Conservation (phyloP, 2,888 invertebrate genomes). For the Osedax frankpressi region DNA sequence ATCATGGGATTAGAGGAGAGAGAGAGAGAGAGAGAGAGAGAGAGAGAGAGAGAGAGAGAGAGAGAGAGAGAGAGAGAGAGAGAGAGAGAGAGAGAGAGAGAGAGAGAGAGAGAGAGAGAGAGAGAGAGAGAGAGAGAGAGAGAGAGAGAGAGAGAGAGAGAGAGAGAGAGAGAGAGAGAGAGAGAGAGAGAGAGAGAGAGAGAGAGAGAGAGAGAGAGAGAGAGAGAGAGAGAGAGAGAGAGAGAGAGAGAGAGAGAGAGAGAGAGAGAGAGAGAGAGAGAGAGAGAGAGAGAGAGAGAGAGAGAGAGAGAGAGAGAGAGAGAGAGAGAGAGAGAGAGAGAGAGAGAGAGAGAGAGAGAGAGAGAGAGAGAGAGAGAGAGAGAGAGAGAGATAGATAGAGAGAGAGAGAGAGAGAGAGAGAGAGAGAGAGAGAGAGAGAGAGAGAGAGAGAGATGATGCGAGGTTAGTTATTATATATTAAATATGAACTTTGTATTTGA, state of each 20-base stretch:
- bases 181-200: constrained; percentile 3
- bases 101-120: constrained; percentile 3
- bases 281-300: constrained; percentile 10
- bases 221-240: constrained; percentile 5
- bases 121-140: constrained; percentile 3
- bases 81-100: constrained; percentile 5
- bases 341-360: neutral
- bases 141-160: neutral
- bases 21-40: constrained; percentile 1
- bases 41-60: constrained; percentile 1
- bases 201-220: constrained; percentile 1
- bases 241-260: constrained; percentile 12
- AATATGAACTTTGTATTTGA: constrained; percentile 24
- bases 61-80: constrained; percentile 1
- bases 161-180: neutral
- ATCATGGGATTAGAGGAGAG: too few species aligned
- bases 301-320: constrained; percentile 1
- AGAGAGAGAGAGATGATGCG: constrained; percentile 3
- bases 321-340: constrained; percentile 1
- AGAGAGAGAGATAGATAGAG: too few species aligned
- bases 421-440: neutral
- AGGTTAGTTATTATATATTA: too few species aligned
- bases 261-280: constrained; percentile 12
- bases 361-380: constrained; percentile 2
- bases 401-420: neutral